Evolutionary conservation across 2,113 vertebrate species (phyloP), one percentile per base, ranked within the genome.

Genomic region (Natator depressus): DNA sequence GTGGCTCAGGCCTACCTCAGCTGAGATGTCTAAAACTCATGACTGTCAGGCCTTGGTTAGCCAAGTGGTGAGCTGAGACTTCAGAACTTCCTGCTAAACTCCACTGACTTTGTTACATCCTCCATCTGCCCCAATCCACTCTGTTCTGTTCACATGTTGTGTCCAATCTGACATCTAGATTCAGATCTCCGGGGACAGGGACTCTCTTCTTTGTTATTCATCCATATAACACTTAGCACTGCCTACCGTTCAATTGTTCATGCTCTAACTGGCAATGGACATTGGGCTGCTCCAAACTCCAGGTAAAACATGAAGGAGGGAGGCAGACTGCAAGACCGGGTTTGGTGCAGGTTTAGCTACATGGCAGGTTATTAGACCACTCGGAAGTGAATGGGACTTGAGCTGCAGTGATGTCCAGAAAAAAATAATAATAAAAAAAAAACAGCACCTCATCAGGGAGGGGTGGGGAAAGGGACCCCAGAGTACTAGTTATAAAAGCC

Each of bases 81-180:
- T 88, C 86, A 90, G 31, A 57, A 91, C 89, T 91, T 47, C 54
- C 84, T 75, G 79, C 88, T 51, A 24, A 38, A n/a, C 42, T 35
- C 31, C 31, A 84, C 87, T 47, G 19, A 85, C 93, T 92, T 89
- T 31, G 6, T 84, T 57, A 50, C 53, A 11, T 84, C 69, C 89
- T 88, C 86, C 94, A 92, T 53, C 7, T 72, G 69, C 50, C 5
- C 20, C 82, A 80, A 59, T 65, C n/a, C 38, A 22, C 54, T 51
- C 80, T 89, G 82, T 75, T 27, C 76, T 46, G 9, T 20, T 84
- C 50, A 2, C 2, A 0, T 87, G 87, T 84, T 85, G 82, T 29
- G 49, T 59, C 72, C 83, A 87, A 84, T 94, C 82, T 89, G 97
- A 89, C 2, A 0, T 49, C 27, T 9, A 4, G 31, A 20, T 59